These are phyloP conservation scores for Andrena flavipes DNA, from an alignment of 2,888 invertebrate species.

Conservation along the genomic window DNA sequence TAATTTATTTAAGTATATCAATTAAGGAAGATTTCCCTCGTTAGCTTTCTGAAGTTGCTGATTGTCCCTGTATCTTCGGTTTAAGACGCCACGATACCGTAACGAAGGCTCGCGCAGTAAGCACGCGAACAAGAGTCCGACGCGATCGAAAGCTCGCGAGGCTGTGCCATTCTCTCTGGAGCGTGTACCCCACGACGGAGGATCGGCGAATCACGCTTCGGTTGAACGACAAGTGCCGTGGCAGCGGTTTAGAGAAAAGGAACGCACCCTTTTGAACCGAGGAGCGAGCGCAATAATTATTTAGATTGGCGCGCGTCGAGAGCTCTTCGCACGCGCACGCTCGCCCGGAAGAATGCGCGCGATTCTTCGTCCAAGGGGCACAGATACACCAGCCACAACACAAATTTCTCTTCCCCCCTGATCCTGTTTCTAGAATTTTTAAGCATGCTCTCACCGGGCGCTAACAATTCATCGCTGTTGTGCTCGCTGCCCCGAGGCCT, in stretches of 20 bases:
- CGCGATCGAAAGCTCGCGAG: too few relatives aligned
- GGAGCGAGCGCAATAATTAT: conserved; percentile 72
- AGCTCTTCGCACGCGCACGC: conserved; percentile 46
- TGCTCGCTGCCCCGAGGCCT: too few relatives aligned
- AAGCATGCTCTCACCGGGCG: too few relatives aligned
- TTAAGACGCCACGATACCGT: neutral
- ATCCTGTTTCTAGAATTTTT: too few relatives aligned
- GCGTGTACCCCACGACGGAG: neutral
- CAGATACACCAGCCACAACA: too few relatives aligned
- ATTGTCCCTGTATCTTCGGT: neutral
- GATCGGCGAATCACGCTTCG: conserved; percentile 54
- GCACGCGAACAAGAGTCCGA: neutral
- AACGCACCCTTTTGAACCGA: conserved; percentile 32
- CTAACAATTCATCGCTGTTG: too few relatives aligned
- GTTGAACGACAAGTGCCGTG: conserved; percentile 32
- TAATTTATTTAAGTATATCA: too few relatives aligned
- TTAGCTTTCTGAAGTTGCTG: neutral
- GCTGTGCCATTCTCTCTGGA: too few relatives aligned
- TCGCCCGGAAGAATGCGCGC: neutral
- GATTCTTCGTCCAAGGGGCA: neutral
- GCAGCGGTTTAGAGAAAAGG: conserved; percentile 24
- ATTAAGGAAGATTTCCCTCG: too few relatives aligned
- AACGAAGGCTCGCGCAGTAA: neutral
- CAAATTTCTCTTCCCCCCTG: too few relatives aligned
- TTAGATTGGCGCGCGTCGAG: conserved; percentile 72